A percentile compares a stretch with the other conserved stretches of the same genome.
These are phyloP conservation scores for Erebia ligea DNA, from an alignment of 2,888 invertebrate genomes.

Conservation along the genomic window DNA sequence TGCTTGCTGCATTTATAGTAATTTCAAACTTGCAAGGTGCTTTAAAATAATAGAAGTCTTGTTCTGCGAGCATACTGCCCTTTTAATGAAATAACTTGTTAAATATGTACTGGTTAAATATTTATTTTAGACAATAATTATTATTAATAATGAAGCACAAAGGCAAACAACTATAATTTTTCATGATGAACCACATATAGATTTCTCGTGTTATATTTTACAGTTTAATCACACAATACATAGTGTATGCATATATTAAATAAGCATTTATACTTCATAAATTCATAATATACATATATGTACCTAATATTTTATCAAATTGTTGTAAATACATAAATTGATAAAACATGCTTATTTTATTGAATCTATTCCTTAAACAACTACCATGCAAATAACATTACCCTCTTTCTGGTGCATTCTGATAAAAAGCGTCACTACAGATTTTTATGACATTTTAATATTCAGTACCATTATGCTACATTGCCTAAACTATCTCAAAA, in stretches of 20 bases:
- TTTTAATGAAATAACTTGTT: conserved; percentile 49
- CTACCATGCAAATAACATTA: conserved; percentile 65
- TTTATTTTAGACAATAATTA: conserved; percentile 74
- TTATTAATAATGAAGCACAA: conserved; percentile 65
- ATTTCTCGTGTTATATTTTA: conserved; percentile 64
- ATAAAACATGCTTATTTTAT: conserved; percentile 63
- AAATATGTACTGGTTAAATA: conserved; percentile 75
- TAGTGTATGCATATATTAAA: conserved; percentile 53
- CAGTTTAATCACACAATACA: conserved; percentile 63
- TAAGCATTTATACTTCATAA: conserved; percentile 61
- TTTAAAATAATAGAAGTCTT: conserved; percentile 24
- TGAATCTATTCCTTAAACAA: conserved; percentile 62
- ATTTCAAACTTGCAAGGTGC: conserved; percentile 3
- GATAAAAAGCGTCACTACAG: conserved; percentile 63
- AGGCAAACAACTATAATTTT: conserved; percentile 66
- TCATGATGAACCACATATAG: conserved; percentile 61
- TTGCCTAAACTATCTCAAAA: conserved; percentile 56
- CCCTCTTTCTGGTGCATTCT: no score
- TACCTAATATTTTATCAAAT: conserved; percentile 56
- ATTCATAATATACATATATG: conserved; percentile 72
- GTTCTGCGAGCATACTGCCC: conserved; percentile 13
- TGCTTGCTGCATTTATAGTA: conserved; percentile 27
- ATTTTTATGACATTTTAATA: conserved; percentile 71
- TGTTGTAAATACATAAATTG: conserved; percentile 62
- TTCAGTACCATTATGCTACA: conserved; percentile 62